phyloP scores from a whole-genome alignment of 2,113 vertebrate genomes.

The Macroglossus sobrinus region DNA sequence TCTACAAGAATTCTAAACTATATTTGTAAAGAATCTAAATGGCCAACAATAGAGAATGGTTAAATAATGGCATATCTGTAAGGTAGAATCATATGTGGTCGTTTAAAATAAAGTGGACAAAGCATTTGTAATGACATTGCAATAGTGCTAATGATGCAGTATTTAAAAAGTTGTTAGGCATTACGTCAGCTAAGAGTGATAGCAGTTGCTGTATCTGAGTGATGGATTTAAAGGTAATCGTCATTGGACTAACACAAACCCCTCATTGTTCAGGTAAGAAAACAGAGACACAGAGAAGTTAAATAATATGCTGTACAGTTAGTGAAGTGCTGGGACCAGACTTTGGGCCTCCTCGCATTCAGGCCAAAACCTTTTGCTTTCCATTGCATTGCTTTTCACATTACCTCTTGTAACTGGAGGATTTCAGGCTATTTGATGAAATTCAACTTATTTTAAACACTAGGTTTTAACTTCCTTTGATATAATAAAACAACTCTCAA shows the following conservation, averaged over 20 bases:
- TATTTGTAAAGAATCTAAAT: background rate
- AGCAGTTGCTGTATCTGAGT: background rate
- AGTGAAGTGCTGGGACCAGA: background rate
- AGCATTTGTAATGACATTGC: background rate
- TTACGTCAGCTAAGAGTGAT: background rate
- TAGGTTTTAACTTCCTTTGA: background rate
- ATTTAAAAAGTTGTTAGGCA: background rate
- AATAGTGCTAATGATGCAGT: background rate
- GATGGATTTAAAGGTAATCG: background rate
- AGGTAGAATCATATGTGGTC: background rate
- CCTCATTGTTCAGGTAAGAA: background rate
- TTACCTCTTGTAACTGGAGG: background rate
- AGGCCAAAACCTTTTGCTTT: background rate
- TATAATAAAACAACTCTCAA: conserved; percentile 25
- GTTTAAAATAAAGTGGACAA: background rate
- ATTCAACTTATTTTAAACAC: conserved; percentile 14
- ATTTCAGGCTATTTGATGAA: background rate
- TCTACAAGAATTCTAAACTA: background rate
- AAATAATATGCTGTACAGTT: background rate
- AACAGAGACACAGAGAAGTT: background rate
- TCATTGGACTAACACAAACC: background rate
- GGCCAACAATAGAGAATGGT: background rate
- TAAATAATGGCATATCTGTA: background rate
- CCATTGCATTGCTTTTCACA: background rate
- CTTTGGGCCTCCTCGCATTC: background rate